Evolutionary conservation across 2,888 invertebrate species (phyloP).

Genomic region (Drosophila demipolita): DNA sequence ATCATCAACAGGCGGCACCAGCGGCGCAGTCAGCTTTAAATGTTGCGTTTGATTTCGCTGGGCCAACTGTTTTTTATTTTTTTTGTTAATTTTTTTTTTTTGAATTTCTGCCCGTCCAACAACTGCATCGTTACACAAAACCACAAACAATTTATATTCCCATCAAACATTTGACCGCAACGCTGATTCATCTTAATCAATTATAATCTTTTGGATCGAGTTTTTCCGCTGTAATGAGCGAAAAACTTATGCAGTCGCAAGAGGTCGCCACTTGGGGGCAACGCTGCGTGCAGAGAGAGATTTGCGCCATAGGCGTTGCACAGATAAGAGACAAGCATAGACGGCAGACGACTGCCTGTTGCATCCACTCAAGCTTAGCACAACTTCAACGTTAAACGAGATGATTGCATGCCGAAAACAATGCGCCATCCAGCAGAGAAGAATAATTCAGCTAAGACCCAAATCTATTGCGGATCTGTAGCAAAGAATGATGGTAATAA

Average conservation of each 20-base stretch:
- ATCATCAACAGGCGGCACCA: constrained; percentile 58
- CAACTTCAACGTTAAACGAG: constrained; percentile 49
- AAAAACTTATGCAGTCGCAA: constrained; percentile 69
- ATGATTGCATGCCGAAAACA: constrained; percentile 59
- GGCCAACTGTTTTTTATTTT: constrained; percentile 50
- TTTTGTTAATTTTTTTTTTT: constrained; percentile 26
- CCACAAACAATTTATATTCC: constrained; percentile 84
- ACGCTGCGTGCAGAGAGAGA: constrained; percentile 74
- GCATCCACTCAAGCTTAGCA: constrained; percentile 13
- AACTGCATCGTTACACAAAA: constrained; percentile 80
- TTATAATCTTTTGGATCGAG: constrained; percentile 83
- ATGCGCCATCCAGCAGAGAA: constrained; percentile 29
- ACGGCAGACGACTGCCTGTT: constrained; percentile 1
- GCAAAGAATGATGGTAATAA: constrained; percentile 38
- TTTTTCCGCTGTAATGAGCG: constrained; percentile 78
- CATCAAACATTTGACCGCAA: constrained; percentile 85
- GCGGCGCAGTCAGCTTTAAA: constrained; percentile 61
- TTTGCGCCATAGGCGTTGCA: constrained; percentile 75
- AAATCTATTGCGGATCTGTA: constrained; percentile 35
- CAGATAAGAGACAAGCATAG: constrained; percentile 60
- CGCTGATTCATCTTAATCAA: constrained; percentile 85
- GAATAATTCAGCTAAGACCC: constrained; percentile 29
- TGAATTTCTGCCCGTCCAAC: constrained; percentile 46
- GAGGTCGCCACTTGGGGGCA: constrained; percentile 70
- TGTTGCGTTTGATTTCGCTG: constrained; percentile 76